A percentile compares a stretch with the other conserved stretches of the same genome.
Evolutionary conservation across 2,113 vertebrate species (phyloP).

Genomic region (Merops nubicus): DNA sequence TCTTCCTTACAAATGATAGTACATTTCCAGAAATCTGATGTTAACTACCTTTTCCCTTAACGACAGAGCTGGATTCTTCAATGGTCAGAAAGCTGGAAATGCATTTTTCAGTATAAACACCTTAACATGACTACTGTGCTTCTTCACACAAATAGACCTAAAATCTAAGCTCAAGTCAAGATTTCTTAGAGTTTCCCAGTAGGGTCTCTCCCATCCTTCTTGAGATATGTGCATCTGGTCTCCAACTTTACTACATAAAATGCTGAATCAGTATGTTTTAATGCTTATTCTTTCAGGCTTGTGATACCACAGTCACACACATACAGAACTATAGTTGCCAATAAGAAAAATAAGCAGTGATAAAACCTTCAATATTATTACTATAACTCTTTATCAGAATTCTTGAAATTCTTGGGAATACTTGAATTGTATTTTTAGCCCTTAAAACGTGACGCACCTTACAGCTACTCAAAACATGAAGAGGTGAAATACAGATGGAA

Average conservation of each 20-base stretch:
- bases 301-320: neutral
- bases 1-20: slow-evolving; percentile 52
- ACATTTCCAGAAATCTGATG: slow-evolving; percentile 56
- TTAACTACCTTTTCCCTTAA: slow-evolving; percentile 37
- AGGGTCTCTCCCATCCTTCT: neutral
- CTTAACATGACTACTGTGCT: neutral
- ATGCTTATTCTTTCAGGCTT: neutral
- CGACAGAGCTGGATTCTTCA: slow-evolving; percentile 38
- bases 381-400: neutral
- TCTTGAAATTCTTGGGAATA: neutral
- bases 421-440: neutral
- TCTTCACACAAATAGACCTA: neutral
- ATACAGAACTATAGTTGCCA: neutral
- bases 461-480: neutral
- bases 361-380: neutral
- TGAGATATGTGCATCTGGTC: neutral
- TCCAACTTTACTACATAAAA: neutral
- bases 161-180: neutral
- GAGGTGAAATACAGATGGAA: neutral
- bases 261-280: neutral
- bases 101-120: slow-evolving; percentile 17
- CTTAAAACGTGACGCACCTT: neutral
- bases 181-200: neutral
- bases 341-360: neutral
- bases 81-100: neutral